Evolutionary conservation across 2,113 vertebrate species (phyloP).

Genomic region (Ploceus nigricollis): DNA sequence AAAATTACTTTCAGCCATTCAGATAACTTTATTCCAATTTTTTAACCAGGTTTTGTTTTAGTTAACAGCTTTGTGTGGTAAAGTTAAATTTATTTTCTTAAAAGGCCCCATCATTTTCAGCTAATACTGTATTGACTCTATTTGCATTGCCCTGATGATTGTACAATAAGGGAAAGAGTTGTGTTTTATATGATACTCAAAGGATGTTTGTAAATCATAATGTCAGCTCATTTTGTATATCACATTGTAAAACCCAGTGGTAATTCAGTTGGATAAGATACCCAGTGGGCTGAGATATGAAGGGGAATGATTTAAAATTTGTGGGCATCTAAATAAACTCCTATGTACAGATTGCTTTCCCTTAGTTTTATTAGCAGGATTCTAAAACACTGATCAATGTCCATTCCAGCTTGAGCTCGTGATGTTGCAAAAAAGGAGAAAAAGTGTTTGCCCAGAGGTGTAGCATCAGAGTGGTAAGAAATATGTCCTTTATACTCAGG

Average conservation of each 20-base stretch:
- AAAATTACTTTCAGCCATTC: background rate
- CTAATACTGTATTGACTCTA: constrained; percentile 11
- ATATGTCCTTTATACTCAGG: background rate
- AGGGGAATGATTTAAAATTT: constrained; percentile 54
- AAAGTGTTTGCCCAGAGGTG: background rate
- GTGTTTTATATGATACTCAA: constrained; percentile 67
- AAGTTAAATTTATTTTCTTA: constrained; percentile 34
- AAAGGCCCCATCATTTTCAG: constrained; percentile 4
- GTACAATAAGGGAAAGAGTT: constrained; percentile 51
- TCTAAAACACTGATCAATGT: background rate
- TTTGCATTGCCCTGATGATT: constrained; percentile 50
- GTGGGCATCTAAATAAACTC: constrained; percentile 71
- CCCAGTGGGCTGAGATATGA: constrained; percentile 52
- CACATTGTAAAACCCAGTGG: constrained; percentile 66
- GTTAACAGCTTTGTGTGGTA: background rate
- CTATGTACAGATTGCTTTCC: constrained; percentile 58
- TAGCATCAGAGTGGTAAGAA: background rate
- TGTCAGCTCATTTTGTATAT: constrained; percentile 64
- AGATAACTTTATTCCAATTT: background rate
- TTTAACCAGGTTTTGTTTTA: background rate
- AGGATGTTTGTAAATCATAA: constrained; percentile 68
- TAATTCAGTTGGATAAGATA: constrained; percentile 58
- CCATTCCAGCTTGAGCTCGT: background rate
- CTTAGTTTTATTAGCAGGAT: constrained; percentile 20
- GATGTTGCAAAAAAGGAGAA: background rate